Evolutionary conservation across 1,140 invertebrate genomes (phyloP), one percentile per base, ranked within the genome.

Genomic region (Meloidogyne hapla): DNA sequence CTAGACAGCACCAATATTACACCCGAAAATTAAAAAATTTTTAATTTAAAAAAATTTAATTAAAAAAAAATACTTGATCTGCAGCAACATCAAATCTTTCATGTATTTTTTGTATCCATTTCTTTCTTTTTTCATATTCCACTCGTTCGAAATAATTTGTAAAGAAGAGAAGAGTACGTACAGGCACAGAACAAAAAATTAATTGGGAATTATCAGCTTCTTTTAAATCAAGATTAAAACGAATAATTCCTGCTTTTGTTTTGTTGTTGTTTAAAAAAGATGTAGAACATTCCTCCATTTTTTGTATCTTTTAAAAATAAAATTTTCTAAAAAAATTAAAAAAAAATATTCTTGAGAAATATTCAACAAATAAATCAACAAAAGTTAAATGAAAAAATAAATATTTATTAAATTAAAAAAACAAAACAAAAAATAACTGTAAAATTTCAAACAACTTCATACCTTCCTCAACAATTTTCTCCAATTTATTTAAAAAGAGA

Each of bases 21-120:
- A 56, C 65, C 71, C 71, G 18, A 74, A 74, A 74, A 25, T 18
- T 40, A 28, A 71, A 26, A 23, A 62, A 33, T 8, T 63, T 25
- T 69, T 23, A 38, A 21, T 23, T 13, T 1, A 70, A 42, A 68
- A 25, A 8, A 28, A 67, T 18, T n/a, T 69, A 66, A 13, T 21
- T 21, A 56, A 48, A 42, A 71, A 62, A 9, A 25, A 9, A 12
- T 10, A 15, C n/a, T 21, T 33, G 56, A n/a, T 12, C 28, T 28
- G 10, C n/a, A 18, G 65, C 21, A 15, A 15, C 18, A 68, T 9
- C 15, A 15, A 15, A 8, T 10, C 8, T 56, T 21, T 61, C 69
- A 48, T 45, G 5, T 23, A 42, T 33, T 67, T 67, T 42, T 56
- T n/a, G 2, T 6, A 56, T 56, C 48, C 48, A 56, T 56, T n/a